Evolutionary conservation across 2,797 vertebrate genomes (phyloP), one percentile per base, ranked within the genome.

Genomic region (Leptatherina wallacei): DNA sequence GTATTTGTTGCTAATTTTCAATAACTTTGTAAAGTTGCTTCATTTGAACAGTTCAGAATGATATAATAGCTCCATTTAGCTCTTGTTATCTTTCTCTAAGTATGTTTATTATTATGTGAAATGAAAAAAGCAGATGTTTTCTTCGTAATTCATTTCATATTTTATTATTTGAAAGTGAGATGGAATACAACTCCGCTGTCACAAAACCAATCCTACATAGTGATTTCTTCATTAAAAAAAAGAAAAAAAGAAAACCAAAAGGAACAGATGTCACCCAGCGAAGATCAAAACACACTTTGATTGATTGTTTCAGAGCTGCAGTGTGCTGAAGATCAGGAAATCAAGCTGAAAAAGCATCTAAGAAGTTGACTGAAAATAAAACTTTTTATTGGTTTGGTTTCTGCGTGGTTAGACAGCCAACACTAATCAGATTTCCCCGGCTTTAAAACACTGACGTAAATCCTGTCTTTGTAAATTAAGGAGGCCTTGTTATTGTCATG

Each of bases 221-320:
- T 83, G 75, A 89, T 86, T 64, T 88, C 59, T 77, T 76, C 58
- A 75, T 74, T 82, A 67, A 74, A 68, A 49, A 49, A 30, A 40
- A 10, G 29, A 24, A 14, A 10, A 47, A 49, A 20, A 52, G 14
- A 30, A 42, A 33, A 0, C n/a, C 27, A 29, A 36, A 79, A 82
- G 61, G 80, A 86, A 75, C 80, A 80, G 86, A 82, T 80, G 83
- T 86, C 75, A 61, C 16, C 56, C 54, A 2, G 75, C 35, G 59
- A 66, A 82, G 82, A 73, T 40, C 36, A 14, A 62, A 59, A 71
- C 57, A 61, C 77, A 47, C 78, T 73, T 29, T 85, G 86, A 91
- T 84, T 55, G 79, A 88, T 87, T 66, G 62, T 75, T 80, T 73
- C 74, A 20, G 61, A 64, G 65, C 71, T 1, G 16, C 56, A 2